Evolutionary conservation across 92 coral and sea anemone genomes (phyloP).

Genomic region (Porites cylindrica): DNA sequence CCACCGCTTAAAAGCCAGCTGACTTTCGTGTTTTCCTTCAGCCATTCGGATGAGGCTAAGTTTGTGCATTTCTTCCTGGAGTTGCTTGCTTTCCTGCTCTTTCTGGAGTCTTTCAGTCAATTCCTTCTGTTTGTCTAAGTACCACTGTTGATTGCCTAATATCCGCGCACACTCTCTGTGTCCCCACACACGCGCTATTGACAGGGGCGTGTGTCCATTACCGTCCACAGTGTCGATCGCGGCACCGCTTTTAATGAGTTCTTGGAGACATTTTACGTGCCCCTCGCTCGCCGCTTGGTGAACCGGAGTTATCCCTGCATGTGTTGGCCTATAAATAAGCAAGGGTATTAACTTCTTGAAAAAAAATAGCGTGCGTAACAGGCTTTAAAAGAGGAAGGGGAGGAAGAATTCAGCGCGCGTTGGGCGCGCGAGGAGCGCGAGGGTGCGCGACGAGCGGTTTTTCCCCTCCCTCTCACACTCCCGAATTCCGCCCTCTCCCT

Average conservation of each 20-base stretch:
- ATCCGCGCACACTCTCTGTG: slow-evolving; percentile 92
- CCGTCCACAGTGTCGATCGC: slow-evolving; percentile 75
- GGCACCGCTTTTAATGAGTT: slow-evolving; percentile 83
- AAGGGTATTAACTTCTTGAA: background rate
- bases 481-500: too few relatives aligned
- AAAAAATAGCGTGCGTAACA: too few relatives aligned
- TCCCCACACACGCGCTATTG: slow-evolving; percentile 94
- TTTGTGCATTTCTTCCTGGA: slow-evolving; percentile 82
- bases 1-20: slow-evolving; percentile 91
- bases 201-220: slow-evolving; percentile 90
- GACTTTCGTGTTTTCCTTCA: slow-evolving; percentile 81
- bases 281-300: slow-evolving; percentile 97
- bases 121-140: slow-evolving; percentile 86
- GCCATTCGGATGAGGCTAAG: slow-evolving; percentile 63
- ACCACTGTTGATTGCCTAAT: slow-evolving; percentile 93
- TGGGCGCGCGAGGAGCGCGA: too few relatives aligned
- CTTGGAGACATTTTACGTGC: slow-evolving; percentile 86
- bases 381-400: too few relatives aligned
- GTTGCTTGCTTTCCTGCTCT: slow-evolving; percentile 67
- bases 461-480: too few relatives aligned
- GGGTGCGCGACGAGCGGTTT: too few relatives aligned
- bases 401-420: too few relatives aligned
- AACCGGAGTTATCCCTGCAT: slow-evolving; percentile 85
- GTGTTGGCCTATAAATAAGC: slow-evolving; percentile 67
- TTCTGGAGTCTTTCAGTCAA: slow-evolving; percentile 67